phyloP scores from a whole-genome alignment of 2,797 vertebrate species.

The Lycodopsis pacificus region DNA sequence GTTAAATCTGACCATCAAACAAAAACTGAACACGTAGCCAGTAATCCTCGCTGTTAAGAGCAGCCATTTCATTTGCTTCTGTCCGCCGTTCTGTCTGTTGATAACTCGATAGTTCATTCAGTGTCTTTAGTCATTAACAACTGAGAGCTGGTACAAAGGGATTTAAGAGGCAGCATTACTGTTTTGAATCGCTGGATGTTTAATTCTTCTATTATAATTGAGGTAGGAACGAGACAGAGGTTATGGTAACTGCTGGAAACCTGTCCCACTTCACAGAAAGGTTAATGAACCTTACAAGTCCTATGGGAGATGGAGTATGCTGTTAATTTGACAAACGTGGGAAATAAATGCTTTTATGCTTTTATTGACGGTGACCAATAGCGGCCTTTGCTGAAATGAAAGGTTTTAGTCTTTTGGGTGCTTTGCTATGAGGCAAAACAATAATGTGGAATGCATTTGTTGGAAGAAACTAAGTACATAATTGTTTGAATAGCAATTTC shows the following conservation, averaged over 20 bases:
- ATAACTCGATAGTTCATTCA: conserved; percentile 78
- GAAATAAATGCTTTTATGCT: conserved; percentile 93
- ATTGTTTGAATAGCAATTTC: conserved; percentile 90
- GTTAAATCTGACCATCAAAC: conserved; percentile 45
- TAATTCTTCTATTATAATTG: conserved; percentile 93
- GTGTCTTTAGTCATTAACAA: conserved; percentile 86
- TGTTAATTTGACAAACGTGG: conserved; percentile 92
- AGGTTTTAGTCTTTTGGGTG: conserved; percentile 90
- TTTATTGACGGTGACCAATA: conserved; percentile 91
- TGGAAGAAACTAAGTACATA: conserved; percentile 91
- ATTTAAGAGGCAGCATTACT: conserved; percentile 86
- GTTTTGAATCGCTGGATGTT: conserved; percentile 86
- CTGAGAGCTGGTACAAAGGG: conserved; percentile 83
- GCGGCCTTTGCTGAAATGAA: conserved; percentile 90
- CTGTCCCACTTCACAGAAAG: conserved; percentile 88
- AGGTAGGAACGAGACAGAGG: conserved; percentile 87
- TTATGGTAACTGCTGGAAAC: conserved; percentile 89
- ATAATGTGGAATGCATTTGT: conserved; percentile 89
- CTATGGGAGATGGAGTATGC: conserved; percentile 91
- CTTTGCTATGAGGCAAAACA: conserved; percentile 87
- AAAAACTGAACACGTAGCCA: conserved; percentile 45
- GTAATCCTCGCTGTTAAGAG: conserved; percentile 62
- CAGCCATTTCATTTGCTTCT: conserved; percentile 74
- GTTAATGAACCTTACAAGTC: conserved; percentile 90
- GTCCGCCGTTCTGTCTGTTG: conserved; percentile 74